phyloP scores from a whole-genome alignment of 2,113 vertebrate genomes.

The Labeo rohita region DNA sequence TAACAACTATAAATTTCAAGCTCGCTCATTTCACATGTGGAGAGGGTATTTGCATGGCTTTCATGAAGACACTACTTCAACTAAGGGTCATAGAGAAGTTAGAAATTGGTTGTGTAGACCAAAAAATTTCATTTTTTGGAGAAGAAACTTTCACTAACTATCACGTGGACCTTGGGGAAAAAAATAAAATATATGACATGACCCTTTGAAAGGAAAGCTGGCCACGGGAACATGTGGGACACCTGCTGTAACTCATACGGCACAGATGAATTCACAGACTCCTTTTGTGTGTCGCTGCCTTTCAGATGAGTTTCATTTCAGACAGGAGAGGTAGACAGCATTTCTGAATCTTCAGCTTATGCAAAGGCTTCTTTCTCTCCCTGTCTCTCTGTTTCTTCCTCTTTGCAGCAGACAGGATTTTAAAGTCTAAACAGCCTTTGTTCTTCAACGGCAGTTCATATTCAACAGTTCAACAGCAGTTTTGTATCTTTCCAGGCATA shows the following conservation, averaged over 20 bases:
- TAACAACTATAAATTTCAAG: no score
- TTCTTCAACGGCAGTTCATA: background rate
- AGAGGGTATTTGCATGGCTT: background rate
- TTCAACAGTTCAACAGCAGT: no score
- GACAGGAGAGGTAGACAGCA: background rate
- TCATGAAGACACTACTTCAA: no score
- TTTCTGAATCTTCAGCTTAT: background rate
- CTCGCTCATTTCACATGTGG: no score
- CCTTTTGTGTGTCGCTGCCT: background rate
- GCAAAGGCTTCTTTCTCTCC: background rate
- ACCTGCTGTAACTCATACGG: background rate
- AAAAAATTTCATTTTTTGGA: background rate
- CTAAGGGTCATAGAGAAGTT: background rate
- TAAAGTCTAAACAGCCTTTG: conserved; percentile 8
- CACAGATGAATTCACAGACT: background rate
- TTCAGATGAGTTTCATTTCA: conserved; percentile 1
- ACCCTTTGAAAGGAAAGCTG: background rate
- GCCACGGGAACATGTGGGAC: background rate
- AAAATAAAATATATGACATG: background rate
- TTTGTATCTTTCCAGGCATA: conserved; percentile 5
- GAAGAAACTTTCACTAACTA: background rate
- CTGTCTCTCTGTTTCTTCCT: background rate
- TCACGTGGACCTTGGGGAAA: background rate
- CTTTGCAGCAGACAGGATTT: background rate
- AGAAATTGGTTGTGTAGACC: background rate